phyloP scores from a whole-genome alignment of 2,888 invertebrate species.

The Fragum whitleyi region DNA sequence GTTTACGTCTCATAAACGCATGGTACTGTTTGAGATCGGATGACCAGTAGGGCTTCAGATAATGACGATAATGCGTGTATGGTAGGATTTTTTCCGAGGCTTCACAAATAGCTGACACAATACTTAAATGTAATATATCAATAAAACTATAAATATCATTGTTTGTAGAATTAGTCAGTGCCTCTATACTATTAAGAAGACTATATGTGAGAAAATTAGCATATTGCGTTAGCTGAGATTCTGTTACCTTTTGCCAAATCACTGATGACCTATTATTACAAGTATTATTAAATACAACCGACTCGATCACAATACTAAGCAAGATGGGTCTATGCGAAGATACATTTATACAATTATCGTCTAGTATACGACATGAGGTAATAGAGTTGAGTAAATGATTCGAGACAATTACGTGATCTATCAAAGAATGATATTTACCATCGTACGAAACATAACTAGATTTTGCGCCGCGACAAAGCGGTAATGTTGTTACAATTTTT shows the following conservation, averaged over 20 bases:
- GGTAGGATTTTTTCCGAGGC: not conserved
- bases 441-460: constrained; percentile 18
- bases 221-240: not conserved
- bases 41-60: not conserved
- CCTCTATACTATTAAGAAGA: not conserved
- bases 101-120: not conserved
- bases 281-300: not conserved
- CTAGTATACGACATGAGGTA: not conserved
- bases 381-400: not conserved
- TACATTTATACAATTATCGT: constrained; percentile 12
- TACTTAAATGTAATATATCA: not conserved
- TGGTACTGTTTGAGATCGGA: not conserved
- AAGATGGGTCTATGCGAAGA: constrained; percentile 15
- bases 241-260: not conserved
- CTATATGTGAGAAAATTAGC: too few species aligned
- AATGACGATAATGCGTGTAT: not conserved
- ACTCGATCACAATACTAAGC: not conserved
- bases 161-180: too few species aligned
- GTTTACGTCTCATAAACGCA: not conserved
- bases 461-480: constrained; percentile 3
- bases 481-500: not conserved
- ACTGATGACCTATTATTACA: not conserved
- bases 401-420: constrained; percentile 10
- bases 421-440: not conserved
- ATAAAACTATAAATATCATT: not conserved